Evolutionary conservation across 2,888 invertebrate genomes (phyloP).

Genomic region (Liposcelis brunnea): DNA sequence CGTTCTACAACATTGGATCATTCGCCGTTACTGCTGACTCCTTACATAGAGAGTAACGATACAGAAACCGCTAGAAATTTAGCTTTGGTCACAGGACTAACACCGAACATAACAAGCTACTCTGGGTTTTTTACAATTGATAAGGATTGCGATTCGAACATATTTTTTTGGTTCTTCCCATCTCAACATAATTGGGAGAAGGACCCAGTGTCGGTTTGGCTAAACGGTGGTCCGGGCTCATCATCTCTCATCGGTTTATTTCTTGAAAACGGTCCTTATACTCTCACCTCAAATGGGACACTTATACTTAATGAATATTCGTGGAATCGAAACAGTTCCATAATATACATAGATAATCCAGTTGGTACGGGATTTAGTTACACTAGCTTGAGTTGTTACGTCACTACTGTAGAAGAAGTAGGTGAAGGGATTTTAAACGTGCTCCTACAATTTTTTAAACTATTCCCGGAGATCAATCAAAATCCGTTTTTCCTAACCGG

Average conservation of each 20-base stretch:
- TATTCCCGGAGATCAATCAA: slow-evolving; percentile 57
- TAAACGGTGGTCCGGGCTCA: slow-evolving; percentile 74
- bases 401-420: slow-evolving; percentile 59
- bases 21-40: background rate
- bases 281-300: slow-evolving; percentile 29
- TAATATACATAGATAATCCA: slow-evolving; percentile 85
- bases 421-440: slow-evolving; percentile 62
- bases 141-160: background rate
- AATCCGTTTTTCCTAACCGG: slow-evolving; percentile 77
- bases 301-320: slow-evolving; percentile 48
- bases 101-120: slow-evolving; percentile 23
- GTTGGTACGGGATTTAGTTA: slow-evolving; percentile 87
- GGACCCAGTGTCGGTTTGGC: slow-evolving; percentile 49
- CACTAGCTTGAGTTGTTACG: slow-evolving; percentile 58
- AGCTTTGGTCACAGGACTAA: background rate
- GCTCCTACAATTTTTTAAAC: slow-evolving; percentile 60
- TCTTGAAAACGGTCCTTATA: slow-evolving; percentile 67
- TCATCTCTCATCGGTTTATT: slow-evolving; percentile 65
- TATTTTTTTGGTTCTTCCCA: slow-evolving; percentile 34
- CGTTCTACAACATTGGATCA: background rate
- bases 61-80: background rate
- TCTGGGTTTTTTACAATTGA: slow-evolving; percentile 16
- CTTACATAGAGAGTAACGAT: background rate
- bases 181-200: slow-evolving; percentile 18
- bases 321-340: slow-evolving; percentile 61